These are phyloP conservation scores for Autographa gamma DNA, from an alignment of 2,888 invertebrate species.

Conservation along the genomic window DNA sequence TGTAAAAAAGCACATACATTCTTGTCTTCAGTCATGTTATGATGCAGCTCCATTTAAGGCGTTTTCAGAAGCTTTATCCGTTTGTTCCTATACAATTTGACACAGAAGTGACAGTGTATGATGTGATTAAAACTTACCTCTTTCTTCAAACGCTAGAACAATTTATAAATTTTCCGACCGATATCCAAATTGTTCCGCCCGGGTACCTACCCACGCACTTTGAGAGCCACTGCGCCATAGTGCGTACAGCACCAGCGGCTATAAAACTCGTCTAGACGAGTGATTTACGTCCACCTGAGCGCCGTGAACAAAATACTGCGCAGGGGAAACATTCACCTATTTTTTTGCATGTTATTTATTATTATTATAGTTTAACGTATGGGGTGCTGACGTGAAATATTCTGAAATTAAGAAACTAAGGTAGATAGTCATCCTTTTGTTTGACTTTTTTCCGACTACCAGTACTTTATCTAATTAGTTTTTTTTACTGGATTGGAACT, in stretches of 20 bases:
- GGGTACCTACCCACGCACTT: constrained; percentile 41
- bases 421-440: no score
- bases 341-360: constrained; percentile 40
- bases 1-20: no score
- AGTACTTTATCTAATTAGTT: no score
- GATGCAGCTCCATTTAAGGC: no score
- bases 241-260: constrained; percentile 78
- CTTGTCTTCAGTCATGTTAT: no score
- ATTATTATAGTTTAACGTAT: constrained; percentile 43
- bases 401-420: not conserved
- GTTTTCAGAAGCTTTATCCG: no score
- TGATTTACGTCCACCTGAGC: constrained; percentile 84
- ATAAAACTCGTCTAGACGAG: constrained; percentile 85
- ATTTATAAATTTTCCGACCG: not conserved
- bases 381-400: not conserved
- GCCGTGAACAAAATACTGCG: constrained; percentile 52
- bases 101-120: no score
- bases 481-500: no score
- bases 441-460: no score
- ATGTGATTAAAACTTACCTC: no score
- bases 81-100: no score
- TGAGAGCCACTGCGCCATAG: constrained; percentile 61
- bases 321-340: constrained; percentile 25
- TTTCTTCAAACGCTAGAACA: not conserved
- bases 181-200: constrained; percentile 11